These are phyloP conservation scores for Lithophane socia DNA, from an alignment of 2,888 invertebrate species.

Conservation along the genomic window DNA sequence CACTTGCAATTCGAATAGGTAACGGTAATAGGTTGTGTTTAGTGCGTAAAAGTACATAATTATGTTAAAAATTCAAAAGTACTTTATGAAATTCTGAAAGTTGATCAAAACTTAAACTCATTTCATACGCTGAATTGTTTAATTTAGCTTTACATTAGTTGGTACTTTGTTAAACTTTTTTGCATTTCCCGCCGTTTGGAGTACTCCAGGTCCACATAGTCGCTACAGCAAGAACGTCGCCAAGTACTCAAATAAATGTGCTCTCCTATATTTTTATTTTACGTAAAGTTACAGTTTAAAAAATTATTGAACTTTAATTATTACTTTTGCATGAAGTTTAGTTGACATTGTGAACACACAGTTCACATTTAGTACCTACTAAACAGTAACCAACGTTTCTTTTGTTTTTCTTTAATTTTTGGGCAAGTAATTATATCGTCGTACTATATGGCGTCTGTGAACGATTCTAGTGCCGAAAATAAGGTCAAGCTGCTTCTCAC, in stretches of 20 bases:
- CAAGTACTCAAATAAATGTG: neutral
- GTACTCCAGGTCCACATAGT: neutral
- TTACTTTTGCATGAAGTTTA: conserved; percentile 8
- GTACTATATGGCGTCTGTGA: too few species aligned
- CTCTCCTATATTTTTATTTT: conserved; percentile 20
- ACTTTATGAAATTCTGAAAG: too few species aligned
- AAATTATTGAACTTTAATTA: conserved; percentile 2
- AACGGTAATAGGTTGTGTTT: neutral
- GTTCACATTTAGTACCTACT: neutral
- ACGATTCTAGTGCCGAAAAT: too few species aligned
- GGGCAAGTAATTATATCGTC: neutral
- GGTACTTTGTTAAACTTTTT: too few species aligned
- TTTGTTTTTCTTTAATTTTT: neutral
- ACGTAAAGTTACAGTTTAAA: conserved; percentile 12
- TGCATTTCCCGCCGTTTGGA: neutral
- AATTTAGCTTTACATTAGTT: too few species aligned
- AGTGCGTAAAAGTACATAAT: too few species aligned
- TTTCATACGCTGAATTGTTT: too few species aligned
- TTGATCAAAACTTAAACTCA: too few species aligned
- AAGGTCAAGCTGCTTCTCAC: too few species aligned
- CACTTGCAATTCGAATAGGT: neutral
- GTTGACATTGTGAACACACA: neutral
- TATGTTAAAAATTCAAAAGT: too few species aligned
- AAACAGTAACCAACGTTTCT: neutral
- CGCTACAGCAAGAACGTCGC: too few species aligned